Evolutionary conservation across 2,888 invertebrate species (phyloP).

Genomic region (Epirrhoe tristata): DNA sequence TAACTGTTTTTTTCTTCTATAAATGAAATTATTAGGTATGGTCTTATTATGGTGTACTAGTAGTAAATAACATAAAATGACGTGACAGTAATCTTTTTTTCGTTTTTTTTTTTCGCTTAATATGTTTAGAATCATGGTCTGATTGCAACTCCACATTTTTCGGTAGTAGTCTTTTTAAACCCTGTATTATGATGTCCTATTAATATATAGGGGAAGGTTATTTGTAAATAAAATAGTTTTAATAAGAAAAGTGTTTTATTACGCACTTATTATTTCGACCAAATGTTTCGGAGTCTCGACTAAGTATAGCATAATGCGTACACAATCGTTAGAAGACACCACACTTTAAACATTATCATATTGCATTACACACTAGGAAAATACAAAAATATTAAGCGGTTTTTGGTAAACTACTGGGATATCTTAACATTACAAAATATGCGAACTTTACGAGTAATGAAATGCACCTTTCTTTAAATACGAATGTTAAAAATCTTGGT

Average conservation of each 20-base stretch:
- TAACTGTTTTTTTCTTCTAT: too few relatives aligned
- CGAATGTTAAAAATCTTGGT: constrained; percentile 62
- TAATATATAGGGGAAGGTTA: constrained; percentile 21
- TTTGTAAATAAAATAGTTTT: constrained; percentile 55
- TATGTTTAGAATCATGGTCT: too few relatives aligned
- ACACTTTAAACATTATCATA: constrained; percentile 49
- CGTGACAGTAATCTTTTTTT: too few relatives aligned
- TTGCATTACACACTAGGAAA: constrained; percentile 78
- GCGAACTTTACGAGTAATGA: constrained; percentile 63
- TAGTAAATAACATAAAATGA: too few relatives aligned
- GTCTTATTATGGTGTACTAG: too few relatives aligned
- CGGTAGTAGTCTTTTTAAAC: too few relatives aligned
- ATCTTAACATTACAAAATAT: constrained; percentile 60
- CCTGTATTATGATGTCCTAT: too few relatives aligned
- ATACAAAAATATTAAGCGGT: constrained; percentile 85
- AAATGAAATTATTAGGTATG: too few relatives aligned
- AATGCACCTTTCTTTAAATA: constrained; percentile 73
- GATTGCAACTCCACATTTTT: too few relatives aligned
- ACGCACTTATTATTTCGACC: constrained; percentile 85
- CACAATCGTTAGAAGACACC: constrained; percentile 81
- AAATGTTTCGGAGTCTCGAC: constrained; percentile 81
- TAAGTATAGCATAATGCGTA: constrained; percentile 80
- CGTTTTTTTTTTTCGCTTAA: too few relatives aligned
- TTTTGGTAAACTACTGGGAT: constrained; percentile 72
- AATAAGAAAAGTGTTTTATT: constrained; percentile 84